These are phyloP conservation scores for Teleogryllus occipitalis DNA, from an alignment of 1,140 invertebrate species.

Conservation along the genomic window DNA sequence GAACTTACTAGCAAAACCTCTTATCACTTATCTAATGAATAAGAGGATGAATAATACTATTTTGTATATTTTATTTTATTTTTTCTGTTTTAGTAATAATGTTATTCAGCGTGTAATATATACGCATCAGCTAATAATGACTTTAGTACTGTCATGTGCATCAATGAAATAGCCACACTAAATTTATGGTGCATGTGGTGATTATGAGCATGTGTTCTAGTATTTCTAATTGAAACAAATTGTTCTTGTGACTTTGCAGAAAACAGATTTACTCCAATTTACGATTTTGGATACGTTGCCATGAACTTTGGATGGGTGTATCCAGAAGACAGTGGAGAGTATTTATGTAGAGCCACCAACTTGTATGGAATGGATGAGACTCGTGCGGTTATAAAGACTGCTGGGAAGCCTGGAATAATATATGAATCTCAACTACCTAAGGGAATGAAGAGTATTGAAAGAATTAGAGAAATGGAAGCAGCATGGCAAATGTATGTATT, in stretches of 20 bases:
- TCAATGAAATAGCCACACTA: too few relatives aligned
- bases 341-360: constrained; percentile 82
- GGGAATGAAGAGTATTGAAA: constrained; percentile 91
- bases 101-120: too few relatives aligned
- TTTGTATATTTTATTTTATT: too few relatives aligned
- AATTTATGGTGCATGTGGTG: too few relatives aligned
- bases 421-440: constrained; percentile 88
- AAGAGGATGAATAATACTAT: too few relatives aligned
- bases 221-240: not conserved
- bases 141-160: too few relatives aligned
- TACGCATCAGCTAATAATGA: too few relatives aligned
- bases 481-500: constrained; percentile 75
- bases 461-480: constrained; percentile 94
- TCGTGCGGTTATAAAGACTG: constrained; percentile 67
- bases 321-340: constrained; percentile 84
- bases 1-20: too few relatives aligned
- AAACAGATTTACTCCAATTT: constrained; percentile 84
- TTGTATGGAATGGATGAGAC: constrained; percentile 86
- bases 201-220: too few relatives aligned
- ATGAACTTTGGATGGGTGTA: constrained; percentile 96
- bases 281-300: constrained; percentile 92
- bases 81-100: too few relatives aligned
- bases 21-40: too few relatives aligned
- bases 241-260: constrained; percentile 43
- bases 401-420: constrained; percentile 82